Evolutionary conservation across 2,113 vertebrate genomes (phyloP).

Genomic region (Hypomesus transpacificus): DNA sequence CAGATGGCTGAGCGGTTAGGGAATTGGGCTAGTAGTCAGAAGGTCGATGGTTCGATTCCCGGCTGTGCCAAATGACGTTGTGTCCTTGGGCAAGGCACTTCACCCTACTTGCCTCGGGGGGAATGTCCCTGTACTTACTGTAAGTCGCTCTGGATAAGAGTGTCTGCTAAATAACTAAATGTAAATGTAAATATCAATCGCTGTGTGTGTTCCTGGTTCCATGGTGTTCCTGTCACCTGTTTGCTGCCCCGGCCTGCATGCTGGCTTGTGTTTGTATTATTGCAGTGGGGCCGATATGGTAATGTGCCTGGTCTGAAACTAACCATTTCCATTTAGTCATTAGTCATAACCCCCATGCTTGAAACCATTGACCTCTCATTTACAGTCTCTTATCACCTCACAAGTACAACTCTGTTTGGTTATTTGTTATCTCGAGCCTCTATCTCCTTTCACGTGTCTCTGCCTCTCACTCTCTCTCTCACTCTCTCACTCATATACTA

Average conservation of each 20-base stretch:
- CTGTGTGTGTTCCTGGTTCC: not conserved
- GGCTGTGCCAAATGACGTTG: too few relatives aligned
- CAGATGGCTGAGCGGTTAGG: too few relatives aligned
- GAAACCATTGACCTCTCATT: not conserved
- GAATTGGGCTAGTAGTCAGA: too few relatives aligned
- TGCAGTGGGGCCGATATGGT: not conserved
- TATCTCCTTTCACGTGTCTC: not conserved
- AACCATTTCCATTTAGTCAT: too few relatives aligned
- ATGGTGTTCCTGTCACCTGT: not conserved
- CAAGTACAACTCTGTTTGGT: too few relatives aligned
- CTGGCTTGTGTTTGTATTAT: not conserved
- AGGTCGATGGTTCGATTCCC: too few relatives aligned
- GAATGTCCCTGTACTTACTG: too few relatives aligned
- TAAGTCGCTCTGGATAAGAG: too few relatives aligned
- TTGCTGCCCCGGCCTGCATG: not conserved
- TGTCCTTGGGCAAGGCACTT: too few relatives aligned
- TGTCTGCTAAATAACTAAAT: too few relatives aligned
- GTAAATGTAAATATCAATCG: not conserved
- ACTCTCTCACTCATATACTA: not conserved
- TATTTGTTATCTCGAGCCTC: not conserved
- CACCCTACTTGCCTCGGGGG: too few relatives aligned
- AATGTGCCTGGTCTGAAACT: too few relatives aligned
- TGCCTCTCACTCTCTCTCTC: conserved; percentile 5
- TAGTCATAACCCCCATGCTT: not conserved
- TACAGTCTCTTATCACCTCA: not conserved